Evolutionary conservation across 2,797 vertebrate genomes (phyloP), one percentile per base, ranked within the genome.

Genomic region (Sebastes nivosus): DNA sequence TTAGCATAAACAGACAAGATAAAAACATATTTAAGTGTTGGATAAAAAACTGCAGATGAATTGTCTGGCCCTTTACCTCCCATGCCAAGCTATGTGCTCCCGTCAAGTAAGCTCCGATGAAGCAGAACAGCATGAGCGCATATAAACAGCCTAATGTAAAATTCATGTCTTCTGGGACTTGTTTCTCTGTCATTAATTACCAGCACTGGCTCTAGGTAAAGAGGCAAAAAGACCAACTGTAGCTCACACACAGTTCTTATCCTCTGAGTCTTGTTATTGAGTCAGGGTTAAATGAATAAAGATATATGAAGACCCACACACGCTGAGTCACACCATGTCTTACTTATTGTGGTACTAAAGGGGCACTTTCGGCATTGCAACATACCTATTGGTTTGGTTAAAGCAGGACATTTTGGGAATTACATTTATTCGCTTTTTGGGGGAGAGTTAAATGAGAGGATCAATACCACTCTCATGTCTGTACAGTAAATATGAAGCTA

Each of bases 141-240:
- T 86, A 89, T 89, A 91, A 94, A 92, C 89, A 92, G 77, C 85
- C 89, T 92, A 67, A 93, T 94, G 88, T 79, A 92, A 94, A 94
- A 94, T 95, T 92, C 86, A 94, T 93, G 92, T 92, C 92, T 87
- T 81, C 81, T 82, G 91, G 92, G 94, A 90, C 91, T 92, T 92
- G 85, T 93, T 91, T 87, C 76, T 78, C 89, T 93, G 90, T 92
- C 88, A 91, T 94, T 95, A 93, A 94, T 93, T 92, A 93, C 84
- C 82, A 80, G 85, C 75, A 66, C 61, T 58, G 76, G 75, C 90
- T 91, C 72, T 46, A 88, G 85, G 91, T 92, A 87, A 89, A 89
- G 81, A 87, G 76, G 70, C 81, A 80, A 80, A 77, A 90, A 89
- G 85, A 84, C 79, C 82, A 89, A 92, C 78, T 86, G 89, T 83